Base-by-base conservation (phyloP, 1,140 invertebrate genomes). In the Anagrus nilaparvatae region DNA sequence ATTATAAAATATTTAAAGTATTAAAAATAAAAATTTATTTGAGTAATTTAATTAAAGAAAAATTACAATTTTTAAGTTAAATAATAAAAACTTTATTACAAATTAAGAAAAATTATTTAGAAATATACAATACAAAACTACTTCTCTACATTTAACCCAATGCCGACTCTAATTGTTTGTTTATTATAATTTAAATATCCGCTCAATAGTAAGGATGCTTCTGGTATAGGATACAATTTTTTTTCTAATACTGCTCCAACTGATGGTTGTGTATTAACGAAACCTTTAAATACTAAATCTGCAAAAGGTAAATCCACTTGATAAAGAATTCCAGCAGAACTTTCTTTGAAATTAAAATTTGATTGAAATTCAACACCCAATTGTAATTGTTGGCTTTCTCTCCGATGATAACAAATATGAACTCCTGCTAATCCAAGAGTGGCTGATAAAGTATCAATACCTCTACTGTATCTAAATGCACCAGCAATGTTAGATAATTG, bases 171-270 rank as follows among this genome's bases (percentile, higher is more conserved):
- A 54, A 78, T 70, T 46, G 72, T 67, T 48, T 73, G 69, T 51
- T 77, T 76, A 8, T 54, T 63, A 50, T 86, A 83, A 63, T 85
- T 86, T n/a, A 84, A 61, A 50, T 76, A 69, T 17, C 73, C 81
- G 58, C 82, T 85, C 6, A 89, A 58, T 8, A 75, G 55, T 32
- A 89, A 64, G 2, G 78, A 77, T 46, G 87, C 81, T 7, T 54
- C 54, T 10, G 83, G 80, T 39, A 87, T 65, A 9, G 78, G 76
- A 30, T 76, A 61, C 13, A 84, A 51, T 64, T 78, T 77, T 64
- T 87, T 83, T 55, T 89, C 84, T 42, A 88, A 63, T 2, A 81
- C 74, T 4, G 73, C 82, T 14, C 75, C 77, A 14, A 87, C 68
- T 40, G 73, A 81, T 67, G 76, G 81, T 51, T 85, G 81, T 5